Percentiles rank a stretch among this genome's conserved stretches.
Conservation (phyloP, 2,797 vertebrate species). For the Scolopax bukidnonensis region DNA sequence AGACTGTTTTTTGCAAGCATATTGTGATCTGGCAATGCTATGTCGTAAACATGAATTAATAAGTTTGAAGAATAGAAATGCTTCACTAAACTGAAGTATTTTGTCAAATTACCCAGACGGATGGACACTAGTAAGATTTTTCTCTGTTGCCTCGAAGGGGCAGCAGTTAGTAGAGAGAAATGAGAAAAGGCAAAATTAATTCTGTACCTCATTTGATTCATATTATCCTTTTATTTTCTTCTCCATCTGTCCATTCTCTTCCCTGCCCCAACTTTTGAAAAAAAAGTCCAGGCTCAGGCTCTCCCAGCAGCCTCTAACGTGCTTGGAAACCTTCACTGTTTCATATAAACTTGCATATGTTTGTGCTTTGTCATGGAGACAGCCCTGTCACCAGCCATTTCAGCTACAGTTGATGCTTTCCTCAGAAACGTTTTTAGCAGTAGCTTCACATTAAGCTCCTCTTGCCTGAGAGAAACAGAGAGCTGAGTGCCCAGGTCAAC, state of each 20-base stretch:
- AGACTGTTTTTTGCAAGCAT: neutral
- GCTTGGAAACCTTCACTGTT: neutral
- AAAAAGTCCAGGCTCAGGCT: neutral
- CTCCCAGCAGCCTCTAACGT: neutral
- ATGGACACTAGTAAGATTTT: neutral
- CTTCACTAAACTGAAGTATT: neutral
- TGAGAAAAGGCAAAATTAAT: neutral
- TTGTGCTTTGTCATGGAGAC: neutral
- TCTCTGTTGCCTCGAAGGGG: neutral
- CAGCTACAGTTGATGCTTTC: rapidly evolving
- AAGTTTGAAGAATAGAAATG: neutral
- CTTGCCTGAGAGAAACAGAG: neutral
- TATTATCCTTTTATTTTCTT: neutral
- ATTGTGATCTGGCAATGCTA: neutral
- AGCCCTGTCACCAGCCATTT: neutral
- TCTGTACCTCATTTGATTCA: neutral
- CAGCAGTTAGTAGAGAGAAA: neutral
- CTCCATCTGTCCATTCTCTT: neutral
- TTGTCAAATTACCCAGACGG: neutral
- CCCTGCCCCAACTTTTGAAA: neutral
- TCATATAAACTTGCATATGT: neutral
- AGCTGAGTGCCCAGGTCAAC: neutral
- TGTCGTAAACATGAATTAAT: neutral
- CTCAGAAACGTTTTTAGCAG: neutral
- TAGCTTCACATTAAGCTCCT: neutral